Evolutionary conservation across 2,888 invertebrate genomes (phyloP), one percentile per base, ranked within the genome.

Genomic region (Cylindroiulus punctatus): DNA sequence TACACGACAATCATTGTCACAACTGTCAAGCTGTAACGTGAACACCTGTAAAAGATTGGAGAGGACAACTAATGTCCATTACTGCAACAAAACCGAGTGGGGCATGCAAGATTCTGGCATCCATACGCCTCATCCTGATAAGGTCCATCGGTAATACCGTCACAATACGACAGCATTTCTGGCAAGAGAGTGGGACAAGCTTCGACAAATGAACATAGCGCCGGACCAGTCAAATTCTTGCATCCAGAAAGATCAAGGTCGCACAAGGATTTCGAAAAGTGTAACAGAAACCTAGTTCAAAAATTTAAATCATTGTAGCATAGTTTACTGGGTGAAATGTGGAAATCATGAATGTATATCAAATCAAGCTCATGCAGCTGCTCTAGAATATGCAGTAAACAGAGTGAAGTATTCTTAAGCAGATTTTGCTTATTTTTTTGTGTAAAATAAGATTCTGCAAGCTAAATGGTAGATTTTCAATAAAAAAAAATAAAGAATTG

Each of bases 61-160:
- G 52, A 19, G n/a, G 52, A n/a, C 1, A 81, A 81, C 81, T 81
- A 81, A 30, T 30, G 3, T 81, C 30, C 81, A 19, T 12, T 2
- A 7, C 85, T 26, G 30, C 85, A 85, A 26, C 85, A 85, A 22
- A 32, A 85, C n/a, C 40, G 32, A 85, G 2, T 26, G 22, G 0
- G 10, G 30, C 85, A 22, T 19, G 26, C 85, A 4, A 85, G 26
- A 85, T 85, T 85, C 17, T 52, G 85, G 52, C 85, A 85, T 8
- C 57, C 57, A 30, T 30, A 30, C 1, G 85, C 85, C 14, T 2
- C 17, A 30, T 44, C 47, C 36, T 85, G 85, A 10, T 1, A 85
- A 17, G 85, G 85, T 26, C 85, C 85, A 85, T 85, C 85, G 3
- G 47, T 52, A 30, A 85, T 85, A 19, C 22, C 57, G 30, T 85